Percentiles rank a stretch among this genome's conserved stretches.
These are phyloP conservation scores for Temnothorax ravouxi DNA, from an alignment of 2,888 invertebrate species.

Conservation along the genomic window DNA sequence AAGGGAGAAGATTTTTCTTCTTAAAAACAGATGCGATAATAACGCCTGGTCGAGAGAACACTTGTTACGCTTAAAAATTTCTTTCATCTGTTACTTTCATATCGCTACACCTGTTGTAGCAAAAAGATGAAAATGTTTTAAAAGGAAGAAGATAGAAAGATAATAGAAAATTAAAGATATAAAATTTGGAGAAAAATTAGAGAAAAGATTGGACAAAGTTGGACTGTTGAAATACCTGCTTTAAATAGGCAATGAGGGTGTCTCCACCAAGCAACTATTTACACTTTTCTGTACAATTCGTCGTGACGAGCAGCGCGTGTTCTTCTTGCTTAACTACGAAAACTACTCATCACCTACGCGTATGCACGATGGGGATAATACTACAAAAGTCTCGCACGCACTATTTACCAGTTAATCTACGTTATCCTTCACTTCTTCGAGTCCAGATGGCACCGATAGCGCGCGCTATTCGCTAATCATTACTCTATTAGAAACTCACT, in stretches of 20 bases:
- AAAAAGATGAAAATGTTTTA: conserved; percentile 8
- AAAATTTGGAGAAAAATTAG: neutral
- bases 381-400: conserved; percentile 14
- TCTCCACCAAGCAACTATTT: conserved; percentile 24
- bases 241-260: neutral
- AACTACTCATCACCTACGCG: neutral
- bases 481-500: conserved; percentile 28
- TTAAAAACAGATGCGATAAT: conserved; percentile 13
- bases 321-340: neutral
- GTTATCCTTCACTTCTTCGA: conserved; percentile 48
- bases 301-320: neutral
- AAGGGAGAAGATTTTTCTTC: neutral
- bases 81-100: neutral
- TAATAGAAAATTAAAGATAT: neutral
- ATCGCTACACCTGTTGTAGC: neutral
- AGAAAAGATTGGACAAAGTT: neutral
- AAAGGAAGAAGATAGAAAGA: neutral
- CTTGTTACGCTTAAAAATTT: neutral
- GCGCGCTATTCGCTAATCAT: conserved; percentile 47
- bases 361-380: neutral
- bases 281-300: conserved; percentile 23
- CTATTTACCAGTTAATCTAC: conserved; percentile 5
- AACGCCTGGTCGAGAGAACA: neutral
- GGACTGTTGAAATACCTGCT: neutral
- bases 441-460: conserved; percentile 63